These are phyloP conservation scores for Drosophila helvetica DNA, from an alignment of 2,888 invertebrate genomes.

Conservation along the genomic window DNA sequence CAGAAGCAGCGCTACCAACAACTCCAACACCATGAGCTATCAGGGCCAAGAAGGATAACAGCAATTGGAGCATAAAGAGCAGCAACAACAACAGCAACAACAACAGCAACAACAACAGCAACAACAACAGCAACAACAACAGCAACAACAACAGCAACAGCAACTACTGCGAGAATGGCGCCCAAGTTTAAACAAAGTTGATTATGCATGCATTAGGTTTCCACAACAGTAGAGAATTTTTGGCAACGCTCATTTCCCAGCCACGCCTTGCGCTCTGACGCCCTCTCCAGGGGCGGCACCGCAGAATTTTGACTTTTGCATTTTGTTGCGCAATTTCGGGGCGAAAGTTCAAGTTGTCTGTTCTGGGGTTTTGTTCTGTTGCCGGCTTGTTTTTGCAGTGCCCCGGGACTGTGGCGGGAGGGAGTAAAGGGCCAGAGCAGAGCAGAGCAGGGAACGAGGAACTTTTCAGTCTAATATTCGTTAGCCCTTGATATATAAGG, in stretches of 20 bases:
- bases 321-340: conserved; percentile 75
- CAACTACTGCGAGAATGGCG: conserved; percentile 56
- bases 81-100: conserved; percentile 49
- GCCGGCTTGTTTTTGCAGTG: conserved; percentile 39
- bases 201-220: conserved; percentile 80
- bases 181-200: conserved; percentile 80
- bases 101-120: conserved; percentile 35
- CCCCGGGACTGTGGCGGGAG: conserved; percentile 1
- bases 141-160: conserved; percentile 29
- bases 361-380: conserved; percentile 53
- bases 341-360: conserved; percentile 74
- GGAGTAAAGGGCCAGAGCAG: not conserved
- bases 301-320: conserved; percentile 76
- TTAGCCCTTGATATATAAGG: conserved; percentile 57
- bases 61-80: conserved; percentile 71
- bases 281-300: conserved; percentile 12
- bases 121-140: conserved; percentile 50
- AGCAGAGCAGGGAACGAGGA: not conserved
- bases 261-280: conserved; percentile 53
- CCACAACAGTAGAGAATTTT: conserved; percentile 65
- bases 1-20: conserved; percentile 14
- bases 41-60: conserved; percentile 45
- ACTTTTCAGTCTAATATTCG: conserved; percentile 64
- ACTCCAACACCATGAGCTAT: conserved; percentile 18
- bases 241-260: conserved; percentile 72